Percentiles rank a stretch among this genome's conserved stretches.
phyloP scores from a whole-genome alignment of 53 echinoderm and acorn worm species.

The Hippasteria phrygiana region DNA sequence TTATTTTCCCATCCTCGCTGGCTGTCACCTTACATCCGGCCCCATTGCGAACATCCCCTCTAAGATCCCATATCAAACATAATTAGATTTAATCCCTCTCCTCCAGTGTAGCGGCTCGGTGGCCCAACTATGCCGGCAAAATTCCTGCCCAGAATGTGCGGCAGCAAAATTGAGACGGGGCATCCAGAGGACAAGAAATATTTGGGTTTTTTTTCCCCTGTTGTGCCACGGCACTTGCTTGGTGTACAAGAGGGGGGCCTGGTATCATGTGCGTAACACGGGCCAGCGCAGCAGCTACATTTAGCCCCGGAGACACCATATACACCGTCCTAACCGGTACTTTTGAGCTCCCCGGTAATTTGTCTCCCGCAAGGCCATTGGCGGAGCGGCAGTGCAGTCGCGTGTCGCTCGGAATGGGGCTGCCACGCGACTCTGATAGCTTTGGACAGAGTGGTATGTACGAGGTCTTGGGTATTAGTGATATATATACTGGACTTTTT shows the following conservation, averaged over 20 bases:
- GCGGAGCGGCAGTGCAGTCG: slow-evolving; percentile 34
- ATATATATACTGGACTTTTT: background rate
- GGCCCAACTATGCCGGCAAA: slow-evolving; percentile 46
- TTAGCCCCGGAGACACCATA: slow-evolving; percentile 36
- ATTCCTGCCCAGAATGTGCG: slow-evolving; percentile 27
- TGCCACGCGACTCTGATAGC: slow-evolving; percentile 56
- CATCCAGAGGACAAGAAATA: slow-evolving; percentile 46
- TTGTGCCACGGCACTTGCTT: slow-evolving; percentile 20
- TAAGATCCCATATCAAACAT: slow-evolving; percentile 17
- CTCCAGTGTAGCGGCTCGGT: slow-evolving; percentile 31
- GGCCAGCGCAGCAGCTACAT: background rate
- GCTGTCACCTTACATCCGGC: slow-evolving; percentile 18
- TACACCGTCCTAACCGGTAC: slow-evolving; percentile 50
- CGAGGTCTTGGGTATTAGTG: slow-evolving; percentile 7
- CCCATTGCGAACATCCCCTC: slow-evolving; percentile 19
- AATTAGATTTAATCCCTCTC: slow-evolving; percentile 44
- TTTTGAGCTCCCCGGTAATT: slow-evolving; percentile 40
- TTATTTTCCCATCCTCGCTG: slow-evolving; percentile 23
- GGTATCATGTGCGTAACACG: too few relatives aligned
- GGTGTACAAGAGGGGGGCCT: background rate
- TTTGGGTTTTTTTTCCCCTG: slow-evolving; percentile 15
- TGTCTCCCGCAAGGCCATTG: slow-evolving; percentile 18
- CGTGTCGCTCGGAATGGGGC: slow-evolving; percentile 53
- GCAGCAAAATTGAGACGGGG: slow-evolving; percentile 33
- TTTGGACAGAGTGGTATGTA: slow-evolving; percentile 53